Evolutionary conservation across 53 echinoderm and acorn worm species (phyloP), one percentile per base, ranked within the genome.

Genomic region (Holothuria leucospilota): DNA sequence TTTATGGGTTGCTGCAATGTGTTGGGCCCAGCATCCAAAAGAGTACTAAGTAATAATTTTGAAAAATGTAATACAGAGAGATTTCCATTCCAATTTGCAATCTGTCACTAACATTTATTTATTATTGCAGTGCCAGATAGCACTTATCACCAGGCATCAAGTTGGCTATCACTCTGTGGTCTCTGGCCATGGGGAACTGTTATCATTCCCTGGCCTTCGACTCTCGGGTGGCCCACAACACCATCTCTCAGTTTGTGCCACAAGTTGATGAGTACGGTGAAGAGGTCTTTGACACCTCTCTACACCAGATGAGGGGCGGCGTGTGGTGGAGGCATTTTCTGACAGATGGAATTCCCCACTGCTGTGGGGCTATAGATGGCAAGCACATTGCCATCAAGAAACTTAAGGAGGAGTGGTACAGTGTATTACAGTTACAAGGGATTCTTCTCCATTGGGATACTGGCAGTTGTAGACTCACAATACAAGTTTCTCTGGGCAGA

Each of bases 341-440:
- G 15, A 59, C 2, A 13, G 84, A 8, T 91, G 91, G 91, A 75
- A 91, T 91, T 27, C 88, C 20, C 29, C 84, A 88, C 60, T 60
- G 39, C 24, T 26, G 62, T 8, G 91, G 91, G 2, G 84, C 91
- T 14, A 7, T 91, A 9, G 88, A 91, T 68, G 91, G 88, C 18
- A 91, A 91, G 51, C 91, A 91, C 30, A 38, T 91, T n/a, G 77
- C 53, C 25, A 87, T 87, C 40, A 38, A 41, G 73, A 51, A 46
- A 6, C 91, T 87, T 1, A 18, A 27, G 8, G n/a, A 51, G 87
- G 18, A 34, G 58, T 52, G 91, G 91, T 28, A 82, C 68, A 5
- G 11, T 60, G 13, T 91, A 82, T 51, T 71, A 62, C 65, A 91
- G 83, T 29, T 91, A 91, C 51, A 90, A 90, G 61, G 86, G 89